A percentile compares a stretch with the other conserved stretches of the same genome.
Evolutionary conservation across 2,888 invertebrate genomes (phyloP).

Genomic region (Papilio protenor): DNA sequence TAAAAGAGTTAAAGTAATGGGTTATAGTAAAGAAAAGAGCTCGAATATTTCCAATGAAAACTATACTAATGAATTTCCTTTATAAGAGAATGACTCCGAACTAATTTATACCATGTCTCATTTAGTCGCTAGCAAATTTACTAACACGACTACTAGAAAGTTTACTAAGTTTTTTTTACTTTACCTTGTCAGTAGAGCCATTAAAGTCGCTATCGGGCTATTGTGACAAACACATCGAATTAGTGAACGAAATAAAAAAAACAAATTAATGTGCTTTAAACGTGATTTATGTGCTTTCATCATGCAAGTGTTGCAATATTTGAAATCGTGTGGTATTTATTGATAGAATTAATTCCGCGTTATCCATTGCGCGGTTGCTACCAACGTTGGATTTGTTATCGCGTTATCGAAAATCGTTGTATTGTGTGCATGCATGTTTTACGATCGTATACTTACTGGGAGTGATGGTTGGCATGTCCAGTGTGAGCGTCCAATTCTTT

Average conservation of each 20-base stretch:
- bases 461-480: conserved; percentile 88
- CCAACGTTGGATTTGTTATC: neutral
- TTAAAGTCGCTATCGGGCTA: conserved; percentile 98
- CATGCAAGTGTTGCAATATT: conserved; percentile 43
- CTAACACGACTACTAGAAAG: conserved; percentile 61
- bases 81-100: conserved; percentile 30
- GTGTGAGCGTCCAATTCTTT: conserved; percentile 90
- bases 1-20: neutral
- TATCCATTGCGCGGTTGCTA: conserved; percentile 25
- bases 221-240: conserved; percentile 87
- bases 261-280: conserved; percentile 57
- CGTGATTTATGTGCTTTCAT: conserved; percentile 48
- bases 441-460: conserved; percentile 88
- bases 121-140: conserved; percentile 43
- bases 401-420: conserved; percentile 39
- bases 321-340: conserved; percentile 15
- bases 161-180: conserved; percentile 67
- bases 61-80: conserved; percentile 24
- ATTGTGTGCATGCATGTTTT: conserved; percentile 62
- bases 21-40: conserved; percentile 1
- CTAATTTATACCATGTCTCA: conserved; percentile 15
- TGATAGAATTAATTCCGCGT: conserved; percentile 16
- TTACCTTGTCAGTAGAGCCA: conserved; percentile 98
- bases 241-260: conserved; percentile 72
- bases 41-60: conserved; percentile 5